Conservation (phyloP, 2,888 invertebrate genomes). For the Heliconius sara region DNA sequence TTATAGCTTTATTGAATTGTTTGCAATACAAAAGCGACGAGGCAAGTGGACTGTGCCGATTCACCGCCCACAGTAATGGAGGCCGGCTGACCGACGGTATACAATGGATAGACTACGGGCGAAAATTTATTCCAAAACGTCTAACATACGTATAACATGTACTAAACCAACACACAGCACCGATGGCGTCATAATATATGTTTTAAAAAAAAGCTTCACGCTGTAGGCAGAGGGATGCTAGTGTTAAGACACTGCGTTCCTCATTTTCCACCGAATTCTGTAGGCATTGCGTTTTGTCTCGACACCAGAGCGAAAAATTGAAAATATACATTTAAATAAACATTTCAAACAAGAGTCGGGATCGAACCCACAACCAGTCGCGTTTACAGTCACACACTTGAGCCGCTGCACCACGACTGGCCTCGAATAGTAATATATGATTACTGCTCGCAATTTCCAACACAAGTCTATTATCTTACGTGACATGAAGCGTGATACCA, state of each 20-base stretch:
- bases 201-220: background rate
- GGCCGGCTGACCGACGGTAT: slow-evolving; percentile 54
- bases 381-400: too few relatives aligned
- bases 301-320: too few relatives aligned
- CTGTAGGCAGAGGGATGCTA: too few relatives aligned
- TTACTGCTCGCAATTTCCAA: slow-evolving; percentile 34
- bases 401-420: too few relatives aligned
- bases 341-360: too few relatives aligned
- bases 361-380: too few relatives aligned
- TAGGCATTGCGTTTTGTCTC: too few relatives aligned
- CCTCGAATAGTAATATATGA: slow-evolving; percentile 18
- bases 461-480: slow-evolving; percentile 36
- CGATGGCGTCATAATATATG: slow-evolving; percentile 35
- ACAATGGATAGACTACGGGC: slow-evolving; percentile 58
- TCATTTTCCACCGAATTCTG: too few relatives aligned
- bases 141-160: slow-evolving; percentile 44
- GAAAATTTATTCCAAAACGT: slow-evolving; percentile 52
- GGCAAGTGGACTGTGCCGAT: slow-evolving; percentile 61
- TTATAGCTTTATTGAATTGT: slow-evolving; percentile 79
- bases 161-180: slow-evolving; percentile 15
- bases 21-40: slow-evolving; percentile 63
- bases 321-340: too few relatives aligned
- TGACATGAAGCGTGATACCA: slow-evolving; percentile 33
- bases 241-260: too few relatives aligned
- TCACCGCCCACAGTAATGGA: slow-evolving; percentile 64